Percentiles rank a stretch among this genome's conserved stretches.
phyloP scores from a whole-genome alignment of 2,888 invertebrate species.

The Rotaria sp. region DNA sequence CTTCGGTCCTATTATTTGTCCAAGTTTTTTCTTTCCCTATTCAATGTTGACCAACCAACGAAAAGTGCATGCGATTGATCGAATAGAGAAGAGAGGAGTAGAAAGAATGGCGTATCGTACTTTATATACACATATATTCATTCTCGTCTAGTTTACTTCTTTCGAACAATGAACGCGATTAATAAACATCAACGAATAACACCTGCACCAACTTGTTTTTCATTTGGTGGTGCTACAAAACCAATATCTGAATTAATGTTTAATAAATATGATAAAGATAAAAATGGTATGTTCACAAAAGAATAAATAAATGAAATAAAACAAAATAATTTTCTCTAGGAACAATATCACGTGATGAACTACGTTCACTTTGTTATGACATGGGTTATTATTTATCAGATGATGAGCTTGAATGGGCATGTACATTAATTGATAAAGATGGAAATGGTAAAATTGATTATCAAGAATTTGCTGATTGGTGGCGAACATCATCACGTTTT shows the following conservation, averaged over 20 bases:
- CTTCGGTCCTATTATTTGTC: not conserved
- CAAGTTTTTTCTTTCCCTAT: not conserved
- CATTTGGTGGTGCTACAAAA: slow-evolving; percentile 4
- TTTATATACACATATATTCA: not conserved
- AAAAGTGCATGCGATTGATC: not conserved
- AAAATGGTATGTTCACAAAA: not conserved
- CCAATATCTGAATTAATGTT: slow-evolving; percentile 1
- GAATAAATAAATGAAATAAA: not conserved
- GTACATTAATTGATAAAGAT: slow-evolving; percentile 21
- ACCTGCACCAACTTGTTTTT: not conserved
- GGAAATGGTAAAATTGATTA: not conserved
- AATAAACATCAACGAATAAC: not conserved
- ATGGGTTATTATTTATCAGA: slow-evolving; percentile 11
- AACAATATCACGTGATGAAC: not conserved
- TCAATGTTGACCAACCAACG: not conserved
- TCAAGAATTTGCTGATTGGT: slow-evolving; percentile 10
- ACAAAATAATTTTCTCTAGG: not conserved
- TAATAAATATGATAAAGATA: slow-evolving; percentile 16
- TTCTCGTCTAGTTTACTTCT: not conserved
- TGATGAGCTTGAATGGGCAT: not conserved
- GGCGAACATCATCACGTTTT: slow-evolving; percentile 11
- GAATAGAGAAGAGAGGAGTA: not conserved
- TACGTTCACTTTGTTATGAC: slow-evolving; percentile 15
- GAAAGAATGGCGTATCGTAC: not conserved
- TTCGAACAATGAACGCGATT: not conserved